phyloP scores from a whole-genome alignment of 1,140 invertebrate genomes.

The Caligus rogercresseyi region DNA sequence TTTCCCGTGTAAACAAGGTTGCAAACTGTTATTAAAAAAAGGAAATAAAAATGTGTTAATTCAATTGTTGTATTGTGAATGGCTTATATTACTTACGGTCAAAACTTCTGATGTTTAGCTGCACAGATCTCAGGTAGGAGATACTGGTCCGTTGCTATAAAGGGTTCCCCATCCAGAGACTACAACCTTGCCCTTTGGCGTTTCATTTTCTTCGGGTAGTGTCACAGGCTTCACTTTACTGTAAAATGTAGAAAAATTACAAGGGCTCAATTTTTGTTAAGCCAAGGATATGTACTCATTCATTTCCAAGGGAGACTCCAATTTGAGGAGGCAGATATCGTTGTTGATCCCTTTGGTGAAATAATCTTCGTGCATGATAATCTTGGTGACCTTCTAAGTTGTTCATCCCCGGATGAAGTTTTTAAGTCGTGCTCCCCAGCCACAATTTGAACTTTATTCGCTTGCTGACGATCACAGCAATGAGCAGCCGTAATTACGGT shows the following conservation, averaged over 20 bases:
- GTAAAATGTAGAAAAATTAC: background rate
- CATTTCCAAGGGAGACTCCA: background rate
- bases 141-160: background rate
- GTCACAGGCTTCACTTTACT: background rate
- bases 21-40: too few species aligned
- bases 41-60: background rate
- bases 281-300: background rate
- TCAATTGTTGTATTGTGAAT: background rate
- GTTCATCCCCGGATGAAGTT: background rate
- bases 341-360: background rate
- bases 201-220: background rate
- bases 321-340: background rate
- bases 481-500: slow-evolving; percentile 3
- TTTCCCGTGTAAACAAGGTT: background rate
- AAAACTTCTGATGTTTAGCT: background rate
- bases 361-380: background rate
- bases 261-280: background rate
- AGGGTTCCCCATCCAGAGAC: slow-evolving; percentile 7
- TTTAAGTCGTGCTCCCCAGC: background rate
- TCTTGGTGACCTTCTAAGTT: background rate
- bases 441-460: background rate
- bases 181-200: background rate
- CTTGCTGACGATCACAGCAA: background rate
- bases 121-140: background rate
- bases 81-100: background rate